A percentile compares a stretch with the other conserved stretches of the same genome.
phyloP scores from a whole-genome alignment of 2,113 vertebrate genomes.

The Erinaceus europaeus region DNA sequence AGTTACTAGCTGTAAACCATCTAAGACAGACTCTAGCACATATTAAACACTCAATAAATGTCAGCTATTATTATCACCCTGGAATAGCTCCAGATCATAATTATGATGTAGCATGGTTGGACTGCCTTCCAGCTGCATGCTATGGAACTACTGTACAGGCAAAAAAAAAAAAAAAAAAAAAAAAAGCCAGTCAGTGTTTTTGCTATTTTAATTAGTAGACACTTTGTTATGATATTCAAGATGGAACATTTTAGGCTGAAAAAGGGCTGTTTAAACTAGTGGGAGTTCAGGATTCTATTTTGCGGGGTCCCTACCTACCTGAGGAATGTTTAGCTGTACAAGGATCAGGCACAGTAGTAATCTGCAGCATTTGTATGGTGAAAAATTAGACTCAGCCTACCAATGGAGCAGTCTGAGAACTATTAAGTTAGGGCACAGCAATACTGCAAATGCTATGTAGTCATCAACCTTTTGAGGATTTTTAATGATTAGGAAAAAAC shows the following conservation, averaged over 20 bases:
- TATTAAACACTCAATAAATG: background rate
- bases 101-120: background rate
- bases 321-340: conserved; percentile 6
- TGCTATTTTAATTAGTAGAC: background rate
- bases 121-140: background rate
- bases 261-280: background rate
- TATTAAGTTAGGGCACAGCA: background rate
- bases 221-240: background rate
- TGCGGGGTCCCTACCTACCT: conserved; percentile 1
- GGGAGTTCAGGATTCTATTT: background rate
- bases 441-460: background rate
- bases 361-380: background rate
- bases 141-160: background rate
- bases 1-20: background rate
- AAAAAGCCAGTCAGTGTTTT: background rate
- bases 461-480: conserved; percentile 19
- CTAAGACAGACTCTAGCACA: background rate
- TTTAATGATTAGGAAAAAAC: background rate
- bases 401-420: background rate
- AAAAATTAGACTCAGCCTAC: background rate
- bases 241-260: background rate
- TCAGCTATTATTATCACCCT: background rate
- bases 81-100: background rate
- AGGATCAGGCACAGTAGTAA: background rate
- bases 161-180: conserved; percentile 16